Evolutionary conservation across 2,888 invertebrate genomes (phyloP).

Genomic region (Himalopsyche japonica): DNA sequence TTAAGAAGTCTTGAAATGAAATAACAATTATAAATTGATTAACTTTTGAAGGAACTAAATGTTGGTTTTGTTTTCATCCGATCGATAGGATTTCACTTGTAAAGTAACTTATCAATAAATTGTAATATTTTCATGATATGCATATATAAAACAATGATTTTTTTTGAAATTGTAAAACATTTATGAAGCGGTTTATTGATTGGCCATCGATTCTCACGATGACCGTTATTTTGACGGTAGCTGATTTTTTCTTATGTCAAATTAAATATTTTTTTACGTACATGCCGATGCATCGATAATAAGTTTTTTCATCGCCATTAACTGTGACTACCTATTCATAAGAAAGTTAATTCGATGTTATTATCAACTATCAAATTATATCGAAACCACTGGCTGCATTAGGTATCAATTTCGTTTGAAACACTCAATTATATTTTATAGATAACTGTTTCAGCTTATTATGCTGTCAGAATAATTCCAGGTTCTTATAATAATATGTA

Average conservation of each 20-base stretch:
- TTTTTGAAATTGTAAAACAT: not conserved
- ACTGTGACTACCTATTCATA: not conserved
- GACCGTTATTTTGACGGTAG: not conserved
- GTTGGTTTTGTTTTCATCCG: no score
- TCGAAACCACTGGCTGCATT: not conserved
- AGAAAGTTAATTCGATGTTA: not conserved
- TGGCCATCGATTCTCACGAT: not conserved
- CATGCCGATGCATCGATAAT: not conserved
- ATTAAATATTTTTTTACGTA: not conserved
- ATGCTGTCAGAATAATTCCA: not conserved
- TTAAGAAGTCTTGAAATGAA: no score
- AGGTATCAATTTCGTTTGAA: not conserved
- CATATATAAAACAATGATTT: not conserved
- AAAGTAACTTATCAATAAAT: no score
- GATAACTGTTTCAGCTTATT: not conserved
- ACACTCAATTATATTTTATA: not conserved
- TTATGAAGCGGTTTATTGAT: not conserved
- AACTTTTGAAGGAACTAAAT: no score
- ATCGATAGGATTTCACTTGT: no score
- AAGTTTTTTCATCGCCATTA: not conserved
- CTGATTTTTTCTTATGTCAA: not conserved
- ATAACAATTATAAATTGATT: no score
- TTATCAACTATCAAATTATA: not conserved
- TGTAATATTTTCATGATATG: no score
- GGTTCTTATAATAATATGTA: not conserved